These are phyloP conservation scores for Brachypodius melanocephalos DNA, from an alignment of 2,113 vertebrate species.

Conservation along the genomic window DNA sequence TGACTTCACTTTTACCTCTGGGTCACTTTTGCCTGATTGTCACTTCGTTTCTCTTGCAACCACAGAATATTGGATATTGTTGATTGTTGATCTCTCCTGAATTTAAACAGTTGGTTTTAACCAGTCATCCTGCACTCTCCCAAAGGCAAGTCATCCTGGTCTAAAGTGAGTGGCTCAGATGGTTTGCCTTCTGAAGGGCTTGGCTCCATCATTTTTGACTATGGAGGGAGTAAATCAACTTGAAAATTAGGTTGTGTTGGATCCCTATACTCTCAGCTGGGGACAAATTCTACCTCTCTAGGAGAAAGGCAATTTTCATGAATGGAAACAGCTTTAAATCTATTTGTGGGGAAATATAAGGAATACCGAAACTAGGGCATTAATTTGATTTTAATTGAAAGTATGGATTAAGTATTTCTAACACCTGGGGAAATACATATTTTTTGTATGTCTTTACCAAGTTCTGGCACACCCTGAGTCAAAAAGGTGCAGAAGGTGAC, in stretches of 20 bases:
- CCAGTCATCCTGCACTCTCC: not conserved
- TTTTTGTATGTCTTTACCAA: not conserved
- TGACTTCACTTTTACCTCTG: not conserved
- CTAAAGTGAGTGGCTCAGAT: not conserved
- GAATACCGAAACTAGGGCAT: not conserved
- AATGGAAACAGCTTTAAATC: not conserved
- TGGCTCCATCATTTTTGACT: not conserved
- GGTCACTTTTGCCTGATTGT: not conserved
- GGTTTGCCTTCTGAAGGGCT: not conserved
- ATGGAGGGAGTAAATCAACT: not conserved
- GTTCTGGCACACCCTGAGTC: not conserved
- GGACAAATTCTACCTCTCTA: not conserved
- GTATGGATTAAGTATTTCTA: not conserved
- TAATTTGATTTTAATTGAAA: not conserved
- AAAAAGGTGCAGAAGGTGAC: not conserved
- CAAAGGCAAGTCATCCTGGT: not conserved
- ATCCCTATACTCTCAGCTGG: not conserved
- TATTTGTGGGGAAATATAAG: not conserved
- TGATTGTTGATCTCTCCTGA: not conserved
- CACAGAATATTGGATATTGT: not conserved
- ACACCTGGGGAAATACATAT: not conserved
- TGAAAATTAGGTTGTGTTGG: not conserved
- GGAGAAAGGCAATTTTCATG: not conserved
- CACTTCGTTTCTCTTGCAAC: not conserved
- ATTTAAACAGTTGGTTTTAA: not conserved